phyloP scores from a whole-genome alignment of 2,888 invertebrate genomes.

The Drosophila koepferae region DNA sequence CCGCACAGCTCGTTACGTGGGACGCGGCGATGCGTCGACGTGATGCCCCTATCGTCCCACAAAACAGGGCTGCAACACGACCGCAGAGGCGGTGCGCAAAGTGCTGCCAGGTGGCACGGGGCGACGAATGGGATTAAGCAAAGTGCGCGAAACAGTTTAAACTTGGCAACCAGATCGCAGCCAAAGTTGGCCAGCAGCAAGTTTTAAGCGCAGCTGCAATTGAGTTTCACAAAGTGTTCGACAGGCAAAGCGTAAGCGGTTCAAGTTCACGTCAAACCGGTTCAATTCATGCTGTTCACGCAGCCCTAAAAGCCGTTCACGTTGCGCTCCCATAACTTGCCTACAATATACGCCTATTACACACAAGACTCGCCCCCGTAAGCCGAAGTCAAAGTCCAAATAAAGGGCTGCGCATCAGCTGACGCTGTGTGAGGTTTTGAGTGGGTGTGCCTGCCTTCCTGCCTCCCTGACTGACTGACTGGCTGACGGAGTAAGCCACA shows the following conservation, averaged over 20 bases:
- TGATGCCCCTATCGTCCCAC: too few relatives aligned
- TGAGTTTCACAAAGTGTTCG: conserved; percentile 12
- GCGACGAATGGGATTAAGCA: conserved; percentile 14
- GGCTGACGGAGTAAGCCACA: conserved; percentile 4
- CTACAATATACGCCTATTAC: conserved; percentile 73
- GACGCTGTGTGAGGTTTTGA: not conserved
- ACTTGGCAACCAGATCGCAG: conserved; percentile 1
- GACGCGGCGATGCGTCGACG: not conserved
- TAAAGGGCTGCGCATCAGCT: conserved; percentile 13
- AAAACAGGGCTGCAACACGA: conserved; percentile 38
- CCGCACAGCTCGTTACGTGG: conserved; percentile 12
- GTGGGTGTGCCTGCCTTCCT: not conserved
- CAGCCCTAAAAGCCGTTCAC: conserved; percentile 57
- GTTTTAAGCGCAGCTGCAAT: conserved; percentile 21
- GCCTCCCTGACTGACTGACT: not conserved
- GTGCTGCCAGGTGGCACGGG: not conserved
- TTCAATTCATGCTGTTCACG: conserved; percentile 13
- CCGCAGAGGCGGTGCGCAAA: not conserved
- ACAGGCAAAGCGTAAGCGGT: conserved; percentile 3
- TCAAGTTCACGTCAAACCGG: conserved; percentile 19
- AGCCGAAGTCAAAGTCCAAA: conserved; percentile 3
- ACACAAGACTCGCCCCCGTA: conserved; percentile 46
- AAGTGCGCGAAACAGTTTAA: conserved; percentile 22
- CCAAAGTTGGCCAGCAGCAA: conserved; percentile 4
- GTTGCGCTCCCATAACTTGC: conserved; percentile 66